Evolutionary conservation across 1,140 invertebrate genomes (phyloP).

Genomic region (Amphibalanus amphitrite): DNA sequence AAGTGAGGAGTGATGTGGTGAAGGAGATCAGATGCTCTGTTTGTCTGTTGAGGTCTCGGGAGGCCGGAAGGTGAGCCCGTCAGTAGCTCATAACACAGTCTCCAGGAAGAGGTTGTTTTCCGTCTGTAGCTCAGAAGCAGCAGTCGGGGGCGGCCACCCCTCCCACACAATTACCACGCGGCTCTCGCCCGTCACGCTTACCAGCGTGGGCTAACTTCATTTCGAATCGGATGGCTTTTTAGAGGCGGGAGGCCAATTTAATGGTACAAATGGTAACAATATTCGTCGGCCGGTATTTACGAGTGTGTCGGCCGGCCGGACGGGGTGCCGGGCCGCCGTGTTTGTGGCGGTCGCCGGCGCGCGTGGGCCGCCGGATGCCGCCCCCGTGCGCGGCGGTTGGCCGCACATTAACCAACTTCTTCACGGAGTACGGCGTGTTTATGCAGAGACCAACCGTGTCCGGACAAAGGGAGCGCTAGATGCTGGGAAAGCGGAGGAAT

Average conservation of each 20-base stretch:
- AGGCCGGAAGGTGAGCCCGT: no score
- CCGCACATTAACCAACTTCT: neutral
- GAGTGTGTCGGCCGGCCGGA: neutral
- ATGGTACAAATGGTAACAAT: constrained; percentile 2
- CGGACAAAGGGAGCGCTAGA: neutral
- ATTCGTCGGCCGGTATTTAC: neutral
- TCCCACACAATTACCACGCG: no score
- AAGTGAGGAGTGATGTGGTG: no score
- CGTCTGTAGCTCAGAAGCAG: no score
- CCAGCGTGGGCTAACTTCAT: neutral
- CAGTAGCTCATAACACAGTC: no score
- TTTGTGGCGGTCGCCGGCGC: neutral
- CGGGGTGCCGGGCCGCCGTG: no score
- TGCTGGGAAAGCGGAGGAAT: neutral
- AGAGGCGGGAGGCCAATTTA: neutral
- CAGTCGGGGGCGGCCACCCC: no score
- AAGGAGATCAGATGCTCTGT: no score
- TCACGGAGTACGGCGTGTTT: neutral
- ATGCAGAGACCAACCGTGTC: neutral
- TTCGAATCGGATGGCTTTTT: neutral
- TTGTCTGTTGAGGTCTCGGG: no score
- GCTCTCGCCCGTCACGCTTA: neutral
- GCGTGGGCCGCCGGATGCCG: neutral
- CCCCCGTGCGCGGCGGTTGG: no score
- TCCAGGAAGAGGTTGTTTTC: no score